Evolutionary conservation across 2,113 vertebrate genomes (phyloP).

Genomic region (Bujurquina vittata): DNA sequence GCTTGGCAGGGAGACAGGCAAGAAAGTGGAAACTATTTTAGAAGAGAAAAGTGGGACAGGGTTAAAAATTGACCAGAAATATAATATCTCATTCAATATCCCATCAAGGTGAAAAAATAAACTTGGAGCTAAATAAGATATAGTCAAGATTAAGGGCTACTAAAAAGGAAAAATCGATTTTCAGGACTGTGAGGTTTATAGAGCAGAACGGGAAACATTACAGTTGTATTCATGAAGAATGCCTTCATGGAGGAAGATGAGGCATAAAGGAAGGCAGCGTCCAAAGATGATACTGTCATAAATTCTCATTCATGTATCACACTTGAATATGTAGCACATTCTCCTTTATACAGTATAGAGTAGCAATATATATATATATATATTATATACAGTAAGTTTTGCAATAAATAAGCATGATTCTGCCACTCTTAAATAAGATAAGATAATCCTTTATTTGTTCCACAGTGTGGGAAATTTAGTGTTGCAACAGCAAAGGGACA

Average conservation of each 20-base stretch:
- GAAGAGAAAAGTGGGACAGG: constrained; percentile 49
- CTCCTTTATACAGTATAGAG: no score
- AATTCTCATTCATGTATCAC: not conserved
- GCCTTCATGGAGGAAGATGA: not conserved
- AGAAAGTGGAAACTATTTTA: constrained; percentile 54
- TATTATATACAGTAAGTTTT: not conserved
- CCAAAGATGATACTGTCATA: not conserved
- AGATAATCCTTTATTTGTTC: no score
- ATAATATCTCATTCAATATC: constrained; percentile 9
- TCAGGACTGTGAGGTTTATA: not conserved
- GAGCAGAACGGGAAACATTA: not conserved
- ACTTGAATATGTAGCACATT: no score
- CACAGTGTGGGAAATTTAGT: no score
- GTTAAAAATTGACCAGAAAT: constrained; percentile 47
- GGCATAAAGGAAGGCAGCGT: not conserved
- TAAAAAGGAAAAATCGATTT: not conserved
- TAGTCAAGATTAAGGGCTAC: not conserved
- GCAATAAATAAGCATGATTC: not conserved
- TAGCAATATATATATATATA: not conserved
- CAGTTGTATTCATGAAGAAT: not conserved
- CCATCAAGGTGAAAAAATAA: constrained; percentile 32
- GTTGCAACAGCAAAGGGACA: no score
- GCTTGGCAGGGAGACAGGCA: constrained; percentile 11
- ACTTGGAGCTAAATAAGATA: not conserved
- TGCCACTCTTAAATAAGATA: not conserved